phyloP scores from a whole-genome alignment of 2,113 vertebrate species.

The Eulacestoma nigropectus region DNA sequence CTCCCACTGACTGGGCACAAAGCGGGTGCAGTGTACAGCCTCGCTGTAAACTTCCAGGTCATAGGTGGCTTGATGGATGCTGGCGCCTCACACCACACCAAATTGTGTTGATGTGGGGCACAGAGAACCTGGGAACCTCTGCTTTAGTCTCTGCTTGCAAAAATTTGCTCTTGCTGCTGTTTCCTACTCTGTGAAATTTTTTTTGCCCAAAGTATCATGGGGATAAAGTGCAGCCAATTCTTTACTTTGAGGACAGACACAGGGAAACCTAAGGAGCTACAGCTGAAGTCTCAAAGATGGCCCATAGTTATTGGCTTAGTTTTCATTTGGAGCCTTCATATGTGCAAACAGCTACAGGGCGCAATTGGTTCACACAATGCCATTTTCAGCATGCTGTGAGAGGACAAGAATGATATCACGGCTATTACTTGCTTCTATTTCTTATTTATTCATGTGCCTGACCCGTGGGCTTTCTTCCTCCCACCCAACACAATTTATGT shows the following conservation, averaged over 20 bases:
- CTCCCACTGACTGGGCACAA: neutral
- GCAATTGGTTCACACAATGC: neutral
- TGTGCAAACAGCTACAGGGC: neutral
- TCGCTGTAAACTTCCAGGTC: neutral
- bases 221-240: neutral
- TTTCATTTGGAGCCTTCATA: neutral
- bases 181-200: neutral
- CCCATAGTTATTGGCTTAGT: neutral
- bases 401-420: neutral
- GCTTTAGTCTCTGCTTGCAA: neutral
- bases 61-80: neutral
- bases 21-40: neutral
- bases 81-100: neutral
- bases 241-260: neutral
- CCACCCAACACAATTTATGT: neutral
- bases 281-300: neutral
- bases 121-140: neutral
- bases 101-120: accelerated
- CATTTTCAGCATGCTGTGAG: neutral
- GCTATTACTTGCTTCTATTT: neutral
- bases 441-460: neutral
- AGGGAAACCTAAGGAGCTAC: neutral
- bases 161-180: neutral
- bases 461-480: neutral
- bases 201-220: accelerated